Conservation (phyloP, 1,140 invertebrate genomes). For the Oncopodura yosiiana region DNA sequence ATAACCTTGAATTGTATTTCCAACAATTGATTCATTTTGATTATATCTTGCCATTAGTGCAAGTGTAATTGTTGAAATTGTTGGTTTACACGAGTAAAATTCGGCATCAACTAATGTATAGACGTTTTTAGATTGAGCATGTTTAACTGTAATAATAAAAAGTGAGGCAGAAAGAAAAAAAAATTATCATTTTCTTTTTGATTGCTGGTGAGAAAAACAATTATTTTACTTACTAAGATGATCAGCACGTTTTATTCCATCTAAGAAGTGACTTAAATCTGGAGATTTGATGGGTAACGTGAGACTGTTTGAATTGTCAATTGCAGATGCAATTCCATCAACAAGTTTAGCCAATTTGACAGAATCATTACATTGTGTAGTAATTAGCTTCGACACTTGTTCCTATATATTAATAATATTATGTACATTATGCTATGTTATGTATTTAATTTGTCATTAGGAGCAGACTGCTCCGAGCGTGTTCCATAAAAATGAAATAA, state of each 20-base stretch:
- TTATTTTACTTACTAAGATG: slow-evolving; percentile 7
- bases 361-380: not conserved
- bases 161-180: not conserved
- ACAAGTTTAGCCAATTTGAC: not conserved
- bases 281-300: slow-evolving; percentile 12
- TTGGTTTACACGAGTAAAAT: slow-evolving; percentile 39
- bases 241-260: slow-evolving; percentile 28
- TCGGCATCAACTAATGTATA: slow-evolving; percentile 40
- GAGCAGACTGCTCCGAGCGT: not conserved
- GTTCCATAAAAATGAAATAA: not conserved
- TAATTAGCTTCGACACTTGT: slow-evolving; percentile 16
- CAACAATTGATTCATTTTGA: slow-evolving; percentile 28
- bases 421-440: not conserved
- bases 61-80: slow-evolving; percentile 37
- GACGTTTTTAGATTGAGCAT: slow-evolving; percentile 24
- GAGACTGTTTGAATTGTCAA: slow-evolving; percentile 2
- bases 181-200: too few species aligned
- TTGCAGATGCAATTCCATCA: slow-evolving; percentile 11
- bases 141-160: slow-evolving; percentile 13
- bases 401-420: slow-evolving; percentile 17
- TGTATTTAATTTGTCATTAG: not conserved
- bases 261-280: slow-evolving; percentile 13
- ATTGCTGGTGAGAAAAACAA: too few species aligned
- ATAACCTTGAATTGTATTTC: slow-evolving; percentile 40
- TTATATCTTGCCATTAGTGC: slow-evolving; percentile 39